phyloP scores from a whole-genome alignment of 2,888 invertebrate genomes.

The Agrochola lychnidis region DNA sequence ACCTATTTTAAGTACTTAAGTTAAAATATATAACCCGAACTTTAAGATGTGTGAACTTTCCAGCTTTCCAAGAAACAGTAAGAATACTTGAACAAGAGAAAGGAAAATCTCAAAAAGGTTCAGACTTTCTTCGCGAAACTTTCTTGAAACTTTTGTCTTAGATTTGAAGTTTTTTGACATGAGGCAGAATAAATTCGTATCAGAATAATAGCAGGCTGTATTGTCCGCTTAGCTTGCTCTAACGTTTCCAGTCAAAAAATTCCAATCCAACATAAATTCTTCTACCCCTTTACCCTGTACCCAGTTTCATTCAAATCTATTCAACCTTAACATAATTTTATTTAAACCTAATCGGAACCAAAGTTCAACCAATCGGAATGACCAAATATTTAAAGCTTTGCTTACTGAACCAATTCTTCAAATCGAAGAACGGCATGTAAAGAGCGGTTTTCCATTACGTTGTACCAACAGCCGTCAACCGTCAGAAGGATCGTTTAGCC shows the following conservation, averaged over 20 bases:
- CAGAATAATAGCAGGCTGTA: background rate
- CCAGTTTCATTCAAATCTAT: background rate
- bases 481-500: slow-evolving; percentile 32
- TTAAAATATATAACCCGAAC: slow-evolving; percentile 46
- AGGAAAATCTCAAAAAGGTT: slow-evolving; percentile 22
- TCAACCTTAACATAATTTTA: background rate
- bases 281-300: too few relatives aligned
- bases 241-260: too few relatives aligned
- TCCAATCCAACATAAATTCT: background rate
- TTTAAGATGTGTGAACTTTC: slow-evolving; percentile 38
- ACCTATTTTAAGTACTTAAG: slow-evolving; percentile 6
- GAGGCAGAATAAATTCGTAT: background rate
- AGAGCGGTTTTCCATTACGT: slow-evolving; percentile 34
- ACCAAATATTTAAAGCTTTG: background rate
- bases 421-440: background rate
- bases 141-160: slow-evolving; percentile 24
- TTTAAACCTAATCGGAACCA: background rate
- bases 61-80: slow-evolving; percentile 25
- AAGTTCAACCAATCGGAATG: background rate
- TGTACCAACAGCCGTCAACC: slow-evolving; percentile 27
- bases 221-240: background rate
- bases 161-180: slow-evolving; percentile 1
- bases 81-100: slow-evolving; percentile 34
- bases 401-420: slow-evolving; percentile 4
- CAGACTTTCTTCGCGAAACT: background rate